Evolutionary conservation across 2,113 vertebrate species (phyloP), one percentile per base, ranked within the genome.

Genomic region (Austrofundulus limnaeus): DNA sequence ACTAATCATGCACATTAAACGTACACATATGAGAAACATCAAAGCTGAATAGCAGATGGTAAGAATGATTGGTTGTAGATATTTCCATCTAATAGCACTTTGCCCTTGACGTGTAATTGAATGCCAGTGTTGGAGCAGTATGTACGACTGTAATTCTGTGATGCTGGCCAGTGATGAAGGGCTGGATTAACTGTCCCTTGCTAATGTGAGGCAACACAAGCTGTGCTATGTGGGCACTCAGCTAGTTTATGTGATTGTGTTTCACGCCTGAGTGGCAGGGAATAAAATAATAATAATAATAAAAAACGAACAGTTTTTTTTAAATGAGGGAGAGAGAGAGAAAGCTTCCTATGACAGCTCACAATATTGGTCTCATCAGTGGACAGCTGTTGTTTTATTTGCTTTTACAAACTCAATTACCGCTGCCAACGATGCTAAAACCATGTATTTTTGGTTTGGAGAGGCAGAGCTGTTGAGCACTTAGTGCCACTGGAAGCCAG

Each of bases 131-230:
- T 68, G 75, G 58, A 72, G 50, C 67, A 50, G 64, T 57, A 47
- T 66, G 61, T 54, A 59, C 15, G 6, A 64, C 63, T 74, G 53
- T 74, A 60, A 83, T 70, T 71, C 63, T 72, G 81, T 59, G 69
- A 76, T 82, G 70, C 80, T 87, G 78, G 83, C 78, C 41, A 31
- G 57, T 53, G 78, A 86, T 85, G 87, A 87, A 76, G 84, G 81
- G 28, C 45, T 62, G 87, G 90, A 89, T 91, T 87, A 91, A 85
- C 81, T 90, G 90, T 88, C 62, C 84, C 76, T 67, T 61, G 51
- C 73, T 70, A 68, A 83, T 81, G 48, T 72, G 66, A 76, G 76
- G 63, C 71, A 84, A 70, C 65, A 57, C 75, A 83, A 84, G 80
- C 79, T 85, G 80, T 76, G 75, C 61, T 80, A 66, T 78, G 71